phyloP scores from a whole-genome alignment of 2,797 vertebrate genomes.

The Myripristis murdjan region DNA sequence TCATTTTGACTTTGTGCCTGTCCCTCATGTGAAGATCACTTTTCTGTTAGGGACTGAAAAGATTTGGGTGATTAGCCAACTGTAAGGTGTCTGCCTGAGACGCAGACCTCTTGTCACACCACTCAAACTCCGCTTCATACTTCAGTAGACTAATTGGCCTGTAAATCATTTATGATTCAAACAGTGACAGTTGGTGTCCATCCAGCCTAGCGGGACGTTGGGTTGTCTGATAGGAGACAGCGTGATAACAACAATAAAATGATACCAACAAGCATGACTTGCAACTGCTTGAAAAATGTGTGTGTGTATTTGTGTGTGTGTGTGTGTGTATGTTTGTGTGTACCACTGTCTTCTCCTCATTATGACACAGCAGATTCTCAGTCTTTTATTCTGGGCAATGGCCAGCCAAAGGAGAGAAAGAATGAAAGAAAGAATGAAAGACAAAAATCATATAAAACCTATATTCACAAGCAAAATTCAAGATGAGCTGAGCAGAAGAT shows the following conservation, averaged over 20 bases:
- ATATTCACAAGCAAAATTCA: neutral
- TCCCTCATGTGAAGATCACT: constrained; percentile 50
- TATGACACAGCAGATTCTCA: constrained; percentile 8
- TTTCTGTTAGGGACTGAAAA: constrained; percentile 44
- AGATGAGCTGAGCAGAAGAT: neutral
- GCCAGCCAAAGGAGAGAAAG: neutral
- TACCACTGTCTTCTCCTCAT: constrained; percentile 6
- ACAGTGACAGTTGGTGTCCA: constrained; percentile 53
- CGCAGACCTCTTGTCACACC: constrained; percentile 42
- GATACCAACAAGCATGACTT: constrained; percentile 8
- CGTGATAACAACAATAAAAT: constrained; percentile 33
- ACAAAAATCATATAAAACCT: neutral
- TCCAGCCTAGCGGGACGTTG: constrained; percentile 25
- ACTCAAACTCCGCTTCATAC: constrained; percentile 50
- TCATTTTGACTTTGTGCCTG: constrained; percentile 1
- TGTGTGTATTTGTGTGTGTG: neutral
- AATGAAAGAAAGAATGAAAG: neutral
- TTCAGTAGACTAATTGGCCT: constrained; percentile 69
- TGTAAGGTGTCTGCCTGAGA: constrained; percentile 51
- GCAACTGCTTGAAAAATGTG: neutral
- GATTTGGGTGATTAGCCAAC: constrained; percentile 63
- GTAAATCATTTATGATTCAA: constrained; percentile 50
- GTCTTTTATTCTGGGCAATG: constrained; percentile 4
- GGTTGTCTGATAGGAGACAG: constrained; percentile 2
- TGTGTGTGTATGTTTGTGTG: neutral